These are phyloP conservation scores for Heliconius charithonia DNA, from an alignment of 2,888 invertebrate genomes.

Conservation along the genomic window DNA sequence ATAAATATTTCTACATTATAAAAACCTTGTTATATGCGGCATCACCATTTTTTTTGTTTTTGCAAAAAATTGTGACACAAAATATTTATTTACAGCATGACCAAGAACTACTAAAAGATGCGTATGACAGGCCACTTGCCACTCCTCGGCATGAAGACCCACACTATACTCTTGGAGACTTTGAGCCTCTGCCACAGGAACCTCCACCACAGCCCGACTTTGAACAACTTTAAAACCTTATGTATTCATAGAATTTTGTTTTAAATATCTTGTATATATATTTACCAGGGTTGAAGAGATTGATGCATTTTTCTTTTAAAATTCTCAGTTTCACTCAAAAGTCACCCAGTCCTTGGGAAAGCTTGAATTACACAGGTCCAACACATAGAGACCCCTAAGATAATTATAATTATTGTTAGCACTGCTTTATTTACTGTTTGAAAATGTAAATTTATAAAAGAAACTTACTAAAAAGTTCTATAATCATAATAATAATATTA, in stretches of 20 bases:
- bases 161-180: conserved; percentile 77
- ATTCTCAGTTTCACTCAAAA: no score
- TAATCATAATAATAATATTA: no score
- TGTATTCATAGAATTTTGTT: not conserved
- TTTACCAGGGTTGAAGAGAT: not conserved
- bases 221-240: conserved; percentile 68
- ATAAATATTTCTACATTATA: no score
- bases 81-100: conserved; percentile 65
- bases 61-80: not conserved
- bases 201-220: conserved; percentile 81
- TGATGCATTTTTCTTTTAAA: not conserved
- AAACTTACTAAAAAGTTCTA: not conserved
- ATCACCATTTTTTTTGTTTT: not conserved
- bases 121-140: conserved; percentile 78
- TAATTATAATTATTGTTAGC: not conserved
- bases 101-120: conserved; percentile 73
- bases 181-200: conserved; percentile 79
- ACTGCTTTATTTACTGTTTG: not conserved
- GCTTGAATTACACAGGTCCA: no score
- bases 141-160: conserved; percentile 79
- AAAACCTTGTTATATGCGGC: not conserved
- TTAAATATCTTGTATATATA: not conserved
- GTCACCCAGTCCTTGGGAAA: no score
- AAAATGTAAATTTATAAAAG: not conserved
- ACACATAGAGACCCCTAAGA: no score